These are phyloP conservation scores for Leucoraja erinaceus DNA, from an alignment of 2,113 vertebrate species.

Conservation along the genomic window DNA sequence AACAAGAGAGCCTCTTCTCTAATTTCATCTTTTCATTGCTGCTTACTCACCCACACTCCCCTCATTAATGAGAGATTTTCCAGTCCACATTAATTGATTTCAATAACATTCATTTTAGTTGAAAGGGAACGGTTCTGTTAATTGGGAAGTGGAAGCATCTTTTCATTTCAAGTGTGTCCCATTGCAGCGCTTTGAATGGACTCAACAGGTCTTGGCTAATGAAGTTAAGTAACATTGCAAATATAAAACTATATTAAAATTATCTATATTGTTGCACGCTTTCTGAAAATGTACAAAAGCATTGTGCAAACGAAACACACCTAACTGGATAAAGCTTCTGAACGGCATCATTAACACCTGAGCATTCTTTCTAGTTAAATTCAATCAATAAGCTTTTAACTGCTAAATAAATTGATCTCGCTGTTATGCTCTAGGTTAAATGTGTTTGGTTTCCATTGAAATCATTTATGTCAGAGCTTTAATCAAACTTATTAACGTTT, in stretches of 20 bases:
- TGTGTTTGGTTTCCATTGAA: conserved; percentile 21
- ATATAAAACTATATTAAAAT: conserved; percentile 90
- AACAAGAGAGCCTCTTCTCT: conserved; percentile 97
- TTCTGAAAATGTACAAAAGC: conserved; percentile 62
- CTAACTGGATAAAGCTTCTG: conserved; percentile 51
- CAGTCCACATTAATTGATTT: conserved; percentile 99
- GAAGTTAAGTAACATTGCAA: conserved; percentile 94
- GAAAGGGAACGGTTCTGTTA: conserved; percentile 98
- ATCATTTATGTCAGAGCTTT: conserved; percentile 1
- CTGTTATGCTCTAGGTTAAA: conserved; percentile 4
- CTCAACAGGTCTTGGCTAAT: conserved; percentile 97
- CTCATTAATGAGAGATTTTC: conserved; percentile 99
- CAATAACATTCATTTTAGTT: conserved; percentile 99
- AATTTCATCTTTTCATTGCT: conserved; percentile 99
- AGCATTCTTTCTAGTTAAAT: conserved; percentile 43
- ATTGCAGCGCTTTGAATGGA: conserved; percentile 82
- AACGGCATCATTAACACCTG: conserved; percentile 54
- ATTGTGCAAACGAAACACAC: conserved; percentile 48
- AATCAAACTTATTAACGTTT: conserved; percentile 32
- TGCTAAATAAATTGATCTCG: conserved; percentile 35
- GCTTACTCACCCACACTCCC: conserved; percentile 99
- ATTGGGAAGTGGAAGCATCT: conserved; percentile 91
- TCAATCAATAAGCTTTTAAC: conserved; percentile 30
- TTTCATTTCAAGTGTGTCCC: conserved; percentile 94
- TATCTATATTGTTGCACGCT: conserved; percentile 95